Evolutionary conservation across 2,888 invertebrate species (phyloP).

Genomic region (Drosophila emarginata): DNA sequence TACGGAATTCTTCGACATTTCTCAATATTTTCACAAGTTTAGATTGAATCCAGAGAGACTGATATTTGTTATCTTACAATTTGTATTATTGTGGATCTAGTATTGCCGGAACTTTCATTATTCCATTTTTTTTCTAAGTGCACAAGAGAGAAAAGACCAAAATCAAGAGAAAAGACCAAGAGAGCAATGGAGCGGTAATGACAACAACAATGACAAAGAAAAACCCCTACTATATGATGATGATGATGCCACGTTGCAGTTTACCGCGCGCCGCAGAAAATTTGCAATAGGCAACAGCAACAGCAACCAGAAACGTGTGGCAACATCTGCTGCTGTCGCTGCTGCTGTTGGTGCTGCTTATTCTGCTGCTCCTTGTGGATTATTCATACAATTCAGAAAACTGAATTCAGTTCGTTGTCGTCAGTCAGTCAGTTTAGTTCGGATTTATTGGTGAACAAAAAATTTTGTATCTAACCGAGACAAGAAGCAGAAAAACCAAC

Average conservation of each 20-base stretch:
- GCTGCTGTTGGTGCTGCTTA: slow-evolving; percentile 78
- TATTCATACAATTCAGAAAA: slow-evolving; percentile 24
- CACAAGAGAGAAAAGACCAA: slow-evolving; percentile 1
- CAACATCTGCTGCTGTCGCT: slow-evolving; percentile 80
- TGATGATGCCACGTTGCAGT: slow-evolving; percentile 67
- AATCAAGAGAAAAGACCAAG: background rate
- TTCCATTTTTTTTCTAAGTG: background rate
- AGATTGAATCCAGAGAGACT: too few species aligned
- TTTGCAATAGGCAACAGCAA: slow-evolving; percentile 29
- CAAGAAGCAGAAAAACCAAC: slow-evolving; percentile 35
- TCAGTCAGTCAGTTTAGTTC: slow-evolving; percentile 76
- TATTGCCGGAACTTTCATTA: too few species aligned
- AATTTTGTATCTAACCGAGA: slow-evolving; percentile 25
- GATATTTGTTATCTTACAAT: too few species aligned
- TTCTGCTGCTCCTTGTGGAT: slow-evolving; percentile 71
- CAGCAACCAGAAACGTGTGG: slow-evolving; percentile 56
- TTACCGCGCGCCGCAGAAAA: slow-evolving; percentile 35
- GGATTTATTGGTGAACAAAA: slow-evolving; percentile 48
- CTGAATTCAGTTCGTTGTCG: slow-evolving; percentile 77
- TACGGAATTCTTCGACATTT: too few species aligned
- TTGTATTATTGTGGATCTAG: too few species aligned
- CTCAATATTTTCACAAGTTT: too few species aligned
- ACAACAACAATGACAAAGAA: slow-evolving; percentile 12
- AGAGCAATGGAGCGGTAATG: slow-evolving; percentile 26
- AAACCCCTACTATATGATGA: slow-evolving; percentile 26